Conservation (phyloP, 1,140 invertebrate genomes). For the Penaeus indicus region DNA sequence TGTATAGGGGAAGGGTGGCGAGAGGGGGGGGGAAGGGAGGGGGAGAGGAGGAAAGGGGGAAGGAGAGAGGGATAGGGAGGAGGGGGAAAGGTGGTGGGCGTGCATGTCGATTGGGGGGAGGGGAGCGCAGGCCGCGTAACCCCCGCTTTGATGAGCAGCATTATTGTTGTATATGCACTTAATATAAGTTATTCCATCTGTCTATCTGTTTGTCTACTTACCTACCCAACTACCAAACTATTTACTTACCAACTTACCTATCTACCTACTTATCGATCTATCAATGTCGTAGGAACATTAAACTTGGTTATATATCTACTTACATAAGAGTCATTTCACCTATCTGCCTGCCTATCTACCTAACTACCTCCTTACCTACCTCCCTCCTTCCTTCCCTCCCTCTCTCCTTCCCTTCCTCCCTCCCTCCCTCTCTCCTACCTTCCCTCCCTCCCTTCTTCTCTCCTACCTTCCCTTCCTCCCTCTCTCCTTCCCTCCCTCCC, state of each 20-base stretch:
- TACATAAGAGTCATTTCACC: too few species aligned
- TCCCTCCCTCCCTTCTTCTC: neutral
- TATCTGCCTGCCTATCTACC: neutral
- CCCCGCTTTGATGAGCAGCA: neutral
- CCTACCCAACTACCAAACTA: too few species aligned
- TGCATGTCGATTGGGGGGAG: neutral
- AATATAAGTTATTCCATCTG: too few species aligned
- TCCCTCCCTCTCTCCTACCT: neutral
- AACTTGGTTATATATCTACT: too few species aligned
- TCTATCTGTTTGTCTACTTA: neutral
- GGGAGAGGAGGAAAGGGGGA: neutral
- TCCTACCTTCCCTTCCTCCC: neutral
- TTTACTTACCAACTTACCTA: neutral
- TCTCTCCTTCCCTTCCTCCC: neutral
- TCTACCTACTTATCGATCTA: neutral
- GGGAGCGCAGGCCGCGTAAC: neutral
- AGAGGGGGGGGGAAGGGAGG: neutral
- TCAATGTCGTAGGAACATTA: too few species aligned
- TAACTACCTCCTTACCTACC: neutral
- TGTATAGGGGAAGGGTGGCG: neutral
- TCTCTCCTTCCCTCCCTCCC: neutral
- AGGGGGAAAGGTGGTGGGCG: neutral
- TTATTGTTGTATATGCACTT: too few species aligned
- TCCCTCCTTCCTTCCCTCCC: neutral
- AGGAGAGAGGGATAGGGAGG: neutral